A percentile compares a stretch with the other conserved stretches of the same genome.
Evolutionary conservation across 2,113 vertebrate species (phyloP).

Genomic region (Lagopus muta): DNA sequence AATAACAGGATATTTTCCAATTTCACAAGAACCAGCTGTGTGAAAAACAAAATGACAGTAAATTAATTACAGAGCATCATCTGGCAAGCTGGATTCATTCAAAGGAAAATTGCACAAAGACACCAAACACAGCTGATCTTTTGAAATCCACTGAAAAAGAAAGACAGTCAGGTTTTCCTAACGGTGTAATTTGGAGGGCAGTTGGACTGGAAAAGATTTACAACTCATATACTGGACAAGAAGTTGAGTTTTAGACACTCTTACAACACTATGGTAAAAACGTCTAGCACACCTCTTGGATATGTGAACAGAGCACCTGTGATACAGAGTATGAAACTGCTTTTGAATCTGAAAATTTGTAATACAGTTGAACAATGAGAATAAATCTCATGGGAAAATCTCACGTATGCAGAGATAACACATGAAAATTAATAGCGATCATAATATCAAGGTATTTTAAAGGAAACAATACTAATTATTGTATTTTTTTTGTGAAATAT

Average conservation of each 20-base stretch:
- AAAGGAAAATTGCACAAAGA: background rate
- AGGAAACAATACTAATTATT: background rate
- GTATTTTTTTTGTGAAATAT: background rate
- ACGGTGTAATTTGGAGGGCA: background rate
- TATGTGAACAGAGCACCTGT: background rate
- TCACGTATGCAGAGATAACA: background rate
- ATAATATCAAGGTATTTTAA: background rate
- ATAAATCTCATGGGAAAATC: background rate
- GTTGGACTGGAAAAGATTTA: background rate
- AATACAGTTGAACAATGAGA: background rate
- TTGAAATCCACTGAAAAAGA: background rate
- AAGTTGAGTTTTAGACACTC: background rate
- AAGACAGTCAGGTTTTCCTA: background rate
- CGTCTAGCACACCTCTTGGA: background rate
- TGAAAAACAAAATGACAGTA: background rate
- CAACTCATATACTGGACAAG: background rate
- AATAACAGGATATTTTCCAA: background rate
- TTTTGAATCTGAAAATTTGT: background rate
- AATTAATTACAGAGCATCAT: background rate
- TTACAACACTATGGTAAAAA: background rate
- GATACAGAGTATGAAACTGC: background rate
- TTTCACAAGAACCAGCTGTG: background rate
- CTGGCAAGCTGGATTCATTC: background rate
- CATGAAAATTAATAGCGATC: fast-evolving
- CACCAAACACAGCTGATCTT: background rate